Evolutionary conservation across 2,888 invertebrate species (phyloP).

Genomic region (Epirrita christyi): DNA sequence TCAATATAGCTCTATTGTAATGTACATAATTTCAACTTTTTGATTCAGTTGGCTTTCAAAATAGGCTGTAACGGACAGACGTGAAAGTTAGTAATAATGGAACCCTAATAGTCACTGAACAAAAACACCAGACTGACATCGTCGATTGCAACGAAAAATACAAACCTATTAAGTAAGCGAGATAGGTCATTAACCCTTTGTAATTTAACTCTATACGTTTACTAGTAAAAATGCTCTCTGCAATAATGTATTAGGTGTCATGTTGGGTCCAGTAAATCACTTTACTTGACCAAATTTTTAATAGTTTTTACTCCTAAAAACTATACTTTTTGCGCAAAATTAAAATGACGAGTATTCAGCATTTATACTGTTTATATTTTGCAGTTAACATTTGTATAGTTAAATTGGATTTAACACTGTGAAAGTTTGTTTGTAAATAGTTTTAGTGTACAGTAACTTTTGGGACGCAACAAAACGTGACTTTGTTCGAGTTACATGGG

Average conservation of each 20-base stretch:
- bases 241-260: no score
- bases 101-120: no score
- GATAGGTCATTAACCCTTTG: no score
- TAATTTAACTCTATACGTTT: not conserved
- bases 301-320: not conserved
- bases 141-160: no score
- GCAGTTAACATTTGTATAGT: not conserved
- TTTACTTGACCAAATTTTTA: not conserved
- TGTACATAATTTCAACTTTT: no score
- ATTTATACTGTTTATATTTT: not conserved
- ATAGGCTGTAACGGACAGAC: no score
- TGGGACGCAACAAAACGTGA: constrained; percentile 49
- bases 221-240: not conserved
- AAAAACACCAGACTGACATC: no score
- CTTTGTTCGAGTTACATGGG: constrained; percentile 41
- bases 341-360: no score
- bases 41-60: no score
- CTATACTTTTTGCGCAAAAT: not conserved
- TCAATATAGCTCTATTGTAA: no score
- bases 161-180: no score
- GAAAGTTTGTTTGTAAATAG: not conserved
- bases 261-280: not conserved
- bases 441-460: not conserved
- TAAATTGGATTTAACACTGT: not conserved
- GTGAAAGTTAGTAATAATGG: no score